Evolutionary conservation across 2,888 invertebrate species (phyloP).

Genomic region (Embidobia sp.): DNA sequence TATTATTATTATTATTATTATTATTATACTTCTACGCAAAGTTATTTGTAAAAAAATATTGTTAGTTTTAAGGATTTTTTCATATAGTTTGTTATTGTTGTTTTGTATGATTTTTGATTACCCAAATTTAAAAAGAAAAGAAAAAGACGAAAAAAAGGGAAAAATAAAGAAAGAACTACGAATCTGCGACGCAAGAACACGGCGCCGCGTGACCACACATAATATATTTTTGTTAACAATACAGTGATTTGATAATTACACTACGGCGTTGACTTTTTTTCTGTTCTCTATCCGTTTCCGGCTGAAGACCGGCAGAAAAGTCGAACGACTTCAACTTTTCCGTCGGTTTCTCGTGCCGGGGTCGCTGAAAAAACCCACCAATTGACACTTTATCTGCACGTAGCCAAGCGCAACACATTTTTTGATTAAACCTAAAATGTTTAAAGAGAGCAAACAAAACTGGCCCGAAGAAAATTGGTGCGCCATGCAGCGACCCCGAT

Average conservation of each 20-base stretch:
- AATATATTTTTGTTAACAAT: slow-evolving; percentile 77
- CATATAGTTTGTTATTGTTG: slow-evolving; percentile 80
- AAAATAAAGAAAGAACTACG: slow-evolving; percentile 8
- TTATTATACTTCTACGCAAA: slow-evolving; percentile 68
- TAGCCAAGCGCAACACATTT: slow-evolving; percentile 45
- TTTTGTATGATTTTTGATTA: slow-evolving; percentile 78
- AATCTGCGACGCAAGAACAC: slow-evolving; percentile 2
- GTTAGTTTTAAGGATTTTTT: slow-evolving; percentile 74
- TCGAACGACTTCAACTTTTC: neutral
- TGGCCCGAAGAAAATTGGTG: slow-evolving; percentile 2
- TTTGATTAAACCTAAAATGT: slow-evolving; percentile 7
- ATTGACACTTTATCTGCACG: slow-evolving; percentile 8
- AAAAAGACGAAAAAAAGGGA: slow-evolving; percentile 18
- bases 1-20: slow-evolving; percentile 73
- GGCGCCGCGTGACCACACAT: slow-evolving; percentile 41
- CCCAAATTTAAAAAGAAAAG: slow-evolving; percentile 59
- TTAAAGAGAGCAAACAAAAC: too few relatives aligned
- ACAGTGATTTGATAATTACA: slow-evolving; percentile 76
- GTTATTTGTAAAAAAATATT: slow-evolving; percentile 67
- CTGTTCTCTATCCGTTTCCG: neutral
- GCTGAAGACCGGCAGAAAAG: neutral
- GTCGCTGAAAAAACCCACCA: slow-evolving; percentile 31
- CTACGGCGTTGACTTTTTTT: slow-evolving; percentile 70
- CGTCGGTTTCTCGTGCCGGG: neutral
- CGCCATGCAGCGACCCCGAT: slow-evolving; percentile 36